Base-by-base conservation (phyloP, 2,888 invertebrate species). In the Matsumyia berberina region DNA sequence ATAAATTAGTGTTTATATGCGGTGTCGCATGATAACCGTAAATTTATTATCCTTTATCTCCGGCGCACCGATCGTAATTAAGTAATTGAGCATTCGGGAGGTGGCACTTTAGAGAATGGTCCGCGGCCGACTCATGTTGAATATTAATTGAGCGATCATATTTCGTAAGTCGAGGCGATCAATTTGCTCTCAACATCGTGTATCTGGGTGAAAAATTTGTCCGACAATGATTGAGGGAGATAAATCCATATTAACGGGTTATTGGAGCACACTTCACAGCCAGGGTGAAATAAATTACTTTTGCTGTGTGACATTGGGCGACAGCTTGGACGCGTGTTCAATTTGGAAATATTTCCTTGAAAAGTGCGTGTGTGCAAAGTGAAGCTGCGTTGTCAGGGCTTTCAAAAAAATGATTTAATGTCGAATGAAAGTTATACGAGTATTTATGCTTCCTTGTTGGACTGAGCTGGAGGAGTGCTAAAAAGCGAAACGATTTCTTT, bases 1-100 rank as follows among this genome's bases (percentile, higher is more conserved):
- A 85, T 85, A 80, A 85, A 80, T 85, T 76, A 85, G 60, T 80
- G 85, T 85, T 85, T 85, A 70, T 76, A 17, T 79, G 66, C 17
- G 58, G 69, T 74, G 80, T 80, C 85, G 66, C 85, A 57, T 80
- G 80, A 80, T 85, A 80, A 80, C 80, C 46, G 76, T 60, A 70
- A 80, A 85, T 85, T 85, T 76, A 85, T 85, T 70, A 80, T 85
- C 85, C 85, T 85, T 80, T 85, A 85, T 85, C 73, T 46, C 8
- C 37, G 33, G 3, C 62, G 67, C 35, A 79, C 60, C 44, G 69
- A 74, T 85, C 80, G 74, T 70, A 80, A 85, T 85, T 85, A 80
- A 85, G 85, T 85, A 85, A 85, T 80, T 85, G 74, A 80, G 66
- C 72, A 15, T 35, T 62, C 51, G 67, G 49, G 57, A 67, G 79